Percentiles rank a stretch among this genome's conserved stretches.
Evolutionary conservation across 2,113 vertebrate species (phyloP).

Genomic region (Nerophis ophidion): DNA sequence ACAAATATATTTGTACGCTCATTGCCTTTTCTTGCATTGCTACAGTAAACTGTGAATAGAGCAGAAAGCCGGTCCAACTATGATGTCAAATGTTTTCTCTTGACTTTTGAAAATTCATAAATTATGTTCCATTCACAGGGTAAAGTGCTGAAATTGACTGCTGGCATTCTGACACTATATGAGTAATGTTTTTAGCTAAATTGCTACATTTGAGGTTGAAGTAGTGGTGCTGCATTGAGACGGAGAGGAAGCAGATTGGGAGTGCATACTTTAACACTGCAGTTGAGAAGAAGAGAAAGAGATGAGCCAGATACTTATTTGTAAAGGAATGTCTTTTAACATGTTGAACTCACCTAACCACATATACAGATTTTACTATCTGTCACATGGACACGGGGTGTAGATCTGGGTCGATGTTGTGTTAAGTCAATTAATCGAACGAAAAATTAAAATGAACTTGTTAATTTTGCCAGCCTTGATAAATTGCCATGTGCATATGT

Average conservation of each 20-base stretch:
- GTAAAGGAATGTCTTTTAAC: constrained; percentile 55
- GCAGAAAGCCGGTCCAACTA: constrained; percentile 9
- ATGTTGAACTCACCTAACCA: constrained; percentile 50
- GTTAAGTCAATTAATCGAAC: too few relatives aligned
- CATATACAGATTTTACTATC: constrained; percentile 55
- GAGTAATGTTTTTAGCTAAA: constrained; percentile 41
- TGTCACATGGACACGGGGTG: constrained; percentile 30
- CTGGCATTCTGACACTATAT: constrained; percentile 32
- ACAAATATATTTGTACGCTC: too few relatives aligned
- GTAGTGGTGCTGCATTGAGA: constrained; percentile 46
- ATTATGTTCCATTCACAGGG: constrained; percentile 35
- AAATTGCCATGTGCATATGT: too few relatives aligned
- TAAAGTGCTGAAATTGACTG: constrained; percentile 32
- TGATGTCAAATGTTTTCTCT: constrained; percentile 15
- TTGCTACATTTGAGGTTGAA: constrained; percentile 51
- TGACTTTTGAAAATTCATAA: constrained; percentile 44
- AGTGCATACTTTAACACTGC: constrained; percentile 56
- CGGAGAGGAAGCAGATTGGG: constrained; percentile 50
- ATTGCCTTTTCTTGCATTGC: too few relatives aligned
- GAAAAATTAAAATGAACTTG: too few relatives aligned
- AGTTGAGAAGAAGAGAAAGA: constrained; percentile 30
- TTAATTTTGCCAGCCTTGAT: too few relatives aligned
- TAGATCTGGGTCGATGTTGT: neutral
- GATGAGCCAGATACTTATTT: constrained; percentile 50
- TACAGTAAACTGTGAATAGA: neutral